A percentile compares a stretch with the other conserved stretches of the same genome.
Evolutionary conservation across 2,797 vertebrate species (phyloP).

Genomic region (Coluber constrictor): DNA sequence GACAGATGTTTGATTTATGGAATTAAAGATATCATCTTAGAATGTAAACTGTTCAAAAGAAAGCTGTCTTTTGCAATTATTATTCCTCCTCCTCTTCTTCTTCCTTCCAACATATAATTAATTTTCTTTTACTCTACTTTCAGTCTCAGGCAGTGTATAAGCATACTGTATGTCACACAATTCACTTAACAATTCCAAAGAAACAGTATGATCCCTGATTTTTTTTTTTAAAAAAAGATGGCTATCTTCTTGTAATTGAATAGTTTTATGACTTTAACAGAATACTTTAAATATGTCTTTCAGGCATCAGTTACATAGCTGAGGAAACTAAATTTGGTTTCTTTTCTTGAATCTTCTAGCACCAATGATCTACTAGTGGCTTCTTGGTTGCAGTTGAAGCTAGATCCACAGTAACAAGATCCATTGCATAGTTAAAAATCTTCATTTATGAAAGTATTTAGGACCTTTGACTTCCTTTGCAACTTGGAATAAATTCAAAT

Average conservation of each 20-base stretch:
- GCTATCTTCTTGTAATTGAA: conserved; percentile 43
- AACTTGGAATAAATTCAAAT: conserved; percentile 25
- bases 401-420: neutral
- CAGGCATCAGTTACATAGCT: conserved; percentile 35
- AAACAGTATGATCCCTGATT: conserved; percentile 24
- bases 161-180: conserved; percentile 6
- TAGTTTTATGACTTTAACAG: conserved; percentile 39
- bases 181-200: conserved; percentile 16
- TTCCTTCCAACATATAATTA: neutral
- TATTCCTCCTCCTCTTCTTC: neutral
- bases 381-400: neutral
- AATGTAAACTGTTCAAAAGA: neutral
- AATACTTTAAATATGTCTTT: conserved; percentile 35
- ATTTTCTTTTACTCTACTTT: neutral
- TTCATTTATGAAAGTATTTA: neutral
- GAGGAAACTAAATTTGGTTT: neutral
- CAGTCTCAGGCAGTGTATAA: neutral
- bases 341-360: neutral
- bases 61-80: neutral
- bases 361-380: neutral
- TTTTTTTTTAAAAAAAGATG: conserved; percentile 17
- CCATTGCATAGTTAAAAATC: neutral
- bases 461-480: conserved; percentile 12
- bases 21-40: neutral
- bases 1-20: neutral